Conservation (phyloP, 1,140 invertebrate genomes). For the Drosophila erecta region DNA sequence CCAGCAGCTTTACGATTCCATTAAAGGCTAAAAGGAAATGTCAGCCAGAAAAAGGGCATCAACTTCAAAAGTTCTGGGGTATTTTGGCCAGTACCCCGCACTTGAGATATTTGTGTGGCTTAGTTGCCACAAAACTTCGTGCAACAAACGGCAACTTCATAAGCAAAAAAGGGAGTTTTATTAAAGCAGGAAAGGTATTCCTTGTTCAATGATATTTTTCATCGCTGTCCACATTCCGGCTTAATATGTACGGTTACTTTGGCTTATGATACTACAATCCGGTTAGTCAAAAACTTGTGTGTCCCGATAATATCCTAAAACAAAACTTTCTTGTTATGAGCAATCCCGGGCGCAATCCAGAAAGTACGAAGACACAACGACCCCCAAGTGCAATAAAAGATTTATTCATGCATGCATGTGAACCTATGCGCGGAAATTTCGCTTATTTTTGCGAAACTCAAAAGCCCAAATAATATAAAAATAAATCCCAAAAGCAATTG, state of each 20-base stretch:
- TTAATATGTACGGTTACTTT: not conserved
- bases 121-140: conserved; percentile 7
- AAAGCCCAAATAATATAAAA: conserved; percentile 48
- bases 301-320: conserved; percentile 30
- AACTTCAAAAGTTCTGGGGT: conserved; percentile 6
- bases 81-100: conserved; percentile 4
- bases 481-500: conserved; percentile 47
- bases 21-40: conserved; percentile 45
- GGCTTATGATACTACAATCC: conserved; percentile 1
- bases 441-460: conserved; percentile 37
- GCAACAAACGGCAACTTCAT: conserved; percentile 6
- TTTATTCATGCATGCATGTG: conserved; percentile 63
- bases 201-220: too few species aligned
- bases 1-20: conserved; percentile 65
- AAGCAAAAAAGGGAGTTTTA: not conserved
- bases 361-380: conserved; percentile 12
- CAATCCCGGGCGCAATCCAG: not conserved
- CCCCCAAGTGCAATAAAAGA: conserved; percentile 67
- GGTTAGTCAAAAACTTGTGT: conserved; percentile 32
- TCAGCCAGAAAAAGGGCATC: conserved; percentile 33
- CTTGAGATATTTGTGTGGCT: conserved; percentile 11
- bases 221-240: not conserved
- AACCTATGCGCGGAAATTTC: conserved; percentile 35
- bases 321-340: conserved; percentile 42
- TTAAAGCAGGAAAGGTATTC: too few species aligned